These are phyloP conservation scores for Gallinago solitaria DNA, from an alignment of 2,797 vertebrate genomes.

Conservation along the genomic window DNA sequence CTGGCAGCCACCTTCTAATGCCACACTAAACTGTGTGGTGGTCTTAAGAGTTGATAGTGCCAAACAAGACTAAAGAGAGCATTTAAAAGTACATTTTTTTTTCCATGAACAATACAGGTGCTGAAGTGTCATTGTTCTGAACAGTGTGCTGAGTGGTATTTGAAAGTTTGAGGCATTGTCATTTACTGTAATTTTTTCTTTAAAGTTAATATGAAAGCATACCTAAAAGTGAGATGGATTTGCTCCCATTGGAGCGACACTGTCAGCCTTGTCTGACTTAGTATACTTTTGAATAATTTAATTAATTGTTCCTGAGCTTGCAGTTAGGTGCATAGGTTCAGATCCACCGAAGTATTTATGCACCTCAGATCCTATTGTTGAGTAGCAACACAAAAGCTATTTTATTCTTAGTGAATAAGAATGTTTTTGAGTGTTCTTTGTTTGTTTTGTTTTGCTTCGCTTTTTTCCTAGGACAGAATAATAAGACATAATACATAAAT, in stretches of 20 bases:
- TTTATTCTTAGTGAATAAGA: not conserved
- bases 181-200: not conserved
- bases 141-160: not conserved
- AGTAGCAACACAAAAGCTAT: not conserved
- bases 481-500: not conserved
- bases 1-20: not conserved
- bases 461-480: not conserved
- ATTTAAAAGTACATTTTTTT: not conserved
- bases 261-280: not conserved
- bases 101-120: not conserved
- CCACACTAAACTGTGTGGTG: not conserved
- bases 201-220: not conserved
- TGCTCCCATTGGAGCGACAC: not conserved
- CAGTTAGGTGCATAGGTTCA: not conserved
- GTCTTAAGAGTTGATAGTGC: not conserved
- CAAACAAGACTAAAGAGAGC: not conserved
- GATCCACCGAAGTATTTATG: not conserved
- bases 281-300: not conserved
- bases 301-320: not conserved
- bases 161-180: not conserved
- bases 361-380: not conserved
- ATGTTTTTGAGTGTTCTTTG: rapidly evolving
- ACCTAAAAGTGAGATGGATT: not conserved
- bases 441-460: not conserved
- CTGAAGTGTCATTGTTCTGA: not conserved